These are phyloP conservation scores for Micromussa lordhowensis DNA, from an alignment of 92 coral and sea anemone genomes.

Conservation along the genomic window DNA sequence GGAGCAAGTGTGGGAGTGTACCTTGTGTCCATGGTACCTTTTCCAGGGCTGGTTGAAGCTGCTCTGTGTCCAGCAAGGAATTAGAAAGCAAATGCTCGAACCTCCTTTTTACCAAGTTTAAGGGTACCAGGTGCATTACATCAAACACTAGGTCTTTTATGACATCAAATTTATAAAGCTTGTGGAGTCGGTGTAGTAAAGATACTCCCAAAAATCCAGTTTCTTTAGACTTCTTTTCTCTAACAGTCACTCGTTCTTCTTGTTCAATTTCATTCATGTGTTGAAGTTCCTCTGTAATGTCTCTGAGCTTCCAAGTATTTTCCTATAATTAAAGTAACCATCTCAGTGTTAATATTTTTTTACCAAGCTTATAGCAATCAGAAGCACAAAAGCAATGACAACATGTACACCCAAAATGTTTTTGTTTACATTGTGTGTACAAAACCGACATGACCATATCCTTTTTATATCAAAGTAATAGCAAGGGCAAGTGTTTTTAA, in stretches of 20 bases:
- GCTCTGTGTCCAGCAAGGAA: conserved; percentile 32
- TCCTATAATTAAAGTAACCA: conserved; percentile 2
- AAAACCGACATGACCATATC: not conserved
- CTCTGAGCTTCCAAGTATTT: conserved; percentile 46
- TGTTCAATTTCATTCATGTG: conserved; percentile 47
- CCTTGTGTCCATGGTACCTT: conserved; percentile 44
- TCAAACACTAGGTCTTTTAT: conserved; percentile 53
- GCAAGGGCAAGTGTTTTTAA: conserved; percentile 10
- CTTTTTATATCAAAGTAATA: not conserved
- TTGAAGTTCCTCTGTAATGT: conserved; percentile 50
- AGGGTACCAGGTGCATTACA: conserved; percentile 53
- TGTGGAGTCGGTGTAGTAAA: conserved; percentile 51
- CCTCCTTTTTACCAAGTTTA: conserved; percentile 43
- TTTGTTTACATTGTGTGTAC: conserved; percentile 9
- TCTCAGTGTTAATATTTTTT: not conserved
- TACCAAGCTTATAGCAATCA: not conserved
- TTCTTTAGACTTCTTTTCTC: conserved; percentile 42
- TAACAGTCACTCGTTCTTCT: conserved; percentile 51
- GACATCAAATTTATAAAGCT: conserved; percentile 53
- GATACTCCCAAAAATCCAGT: conserved; percentile 62
- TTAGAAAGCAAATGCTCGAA: conserved; percentile 24
- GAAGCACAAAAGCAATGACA: not conserved
- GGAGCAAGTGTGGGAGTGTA: not conserved
- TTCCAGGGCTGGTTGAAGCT: conserved; percentile 28
- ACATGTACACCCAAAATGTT: conserved; percentile 10